These are phyloP conservation scores for Epinephelus fuscoguttatus DNA, from an alignment of 2,113 vertebrate genomes.

Conservation along the genomic window DNA sequence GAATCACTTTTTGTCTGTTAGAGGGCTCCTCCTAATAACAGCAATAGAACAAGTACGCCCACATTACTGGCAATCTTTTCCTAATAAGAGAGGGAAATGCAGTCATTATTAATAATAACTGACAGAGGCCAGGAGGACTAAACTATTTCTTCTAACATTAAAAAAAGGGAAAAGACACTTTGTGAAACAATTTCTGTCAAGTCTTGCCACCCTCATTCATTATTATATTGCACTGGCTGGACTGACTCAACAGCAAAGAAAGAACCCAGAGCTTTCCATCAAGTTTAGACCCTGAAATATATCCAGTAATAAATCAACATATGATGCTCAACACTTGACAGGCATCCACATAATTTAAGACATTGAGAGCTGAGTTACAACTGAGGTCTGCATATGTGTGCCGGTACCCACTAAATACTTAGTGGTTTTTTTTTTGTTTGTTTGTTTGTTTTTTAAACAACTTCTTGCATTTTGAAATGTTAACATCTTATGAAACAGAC, in stretches of 20 bases:
- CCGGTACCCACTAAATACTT: neutral
- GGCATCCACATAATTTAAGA: neutral
- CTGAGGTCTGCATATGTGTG: neutral
- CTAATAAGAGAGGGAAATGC: neutral
- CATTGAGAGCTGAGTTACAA: neutral
- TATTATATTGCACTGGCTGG: neutral
- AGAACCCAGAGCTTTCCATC: neutral
- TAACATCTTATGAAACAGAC: conserved; percentile 23
- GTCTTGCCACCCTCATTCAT: neutral
- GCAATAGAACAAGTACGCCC: neutral
- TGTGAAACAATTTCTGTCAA: neutral
- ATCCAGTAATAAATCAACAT: neutral
- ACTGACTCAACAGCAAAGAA: neutral
- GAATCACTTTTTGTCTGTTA: neutral
- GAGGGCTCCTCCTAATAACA: conserved; percentile 5
- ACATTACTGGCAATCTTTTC: neutral
- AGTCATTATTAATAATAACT: conserved; percentile 5
- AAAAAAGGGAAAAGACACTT: neutral
- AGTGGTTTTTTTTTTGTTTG: neutral
- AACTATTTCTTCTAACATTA: neutral
- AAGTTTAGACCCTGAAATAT: neutral
- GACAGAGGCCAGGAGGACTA: conserved; percentile 16
- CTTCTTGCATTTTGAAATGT: conserved; percentile 14
- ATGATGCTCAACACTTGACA: neutral
- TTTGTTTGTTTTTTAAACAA: no score